A percentile compares a stretch with the other conserved stretches of the same genome.
phyloP scores from a whole-genome alignment of 2,888 invertebrate genomes.

The Chalcosyrphus nemorum region DNA sequence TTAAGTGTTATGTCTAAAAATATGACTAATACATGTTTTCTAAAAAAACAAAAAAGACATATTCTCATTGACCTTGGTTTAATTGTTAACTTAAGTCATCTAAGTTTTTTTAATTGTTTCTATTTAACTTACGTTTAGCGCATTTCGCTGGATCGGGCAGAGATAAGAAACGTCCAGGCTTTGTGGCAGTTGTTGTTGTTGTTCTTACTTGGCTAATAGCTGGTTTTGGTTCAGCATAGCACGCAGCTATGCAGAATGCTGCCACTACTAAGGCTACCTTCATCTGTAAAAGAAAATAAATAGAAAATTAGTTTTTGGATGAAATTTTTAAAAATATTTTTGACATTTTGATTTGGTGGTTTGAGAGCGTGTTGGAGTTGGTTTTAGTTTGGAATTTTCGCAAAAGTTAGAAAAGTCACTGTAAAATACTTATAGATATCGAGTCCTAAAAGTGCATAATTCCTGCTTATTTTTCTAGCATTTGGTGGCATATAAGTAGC shows the following conservation, averaged over 20 bases:
- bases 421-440: no score
- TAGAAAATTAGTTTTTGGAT: slow-evolving; percentile 13
- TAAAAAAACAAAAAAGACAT: neutral
- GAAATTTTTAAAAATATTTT: neutral
- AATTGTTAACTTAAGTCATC: neutral
- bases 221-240: slow-evolving; percentile 84
- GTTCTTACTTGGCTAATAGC: slow-evolving; percentile 85
- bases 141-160: slow-evolving; percentile 92
- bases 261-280: slow-evolving; percentile 86
- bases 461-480: no score
- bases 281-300: slow-evolving; percentile 84
- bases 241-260: slow-evolving; percentile 83
- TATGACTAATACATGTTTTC: no score
- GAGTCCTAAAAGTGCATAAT: no score
- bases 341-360: neutral
- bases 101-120: neutral
- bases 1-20: neutral
- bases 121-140: slow-evolving; percentile 88
- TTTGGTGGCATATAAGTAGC: no score
- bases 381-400: neutral
- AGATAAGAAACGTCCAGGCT: slow-evolving; percentile 92
- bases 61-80: slow-evolving; percentile 13
- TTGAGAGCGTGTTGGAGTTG: neutral
- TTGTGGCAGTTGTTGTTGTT: slow-evolving; percentile 84
- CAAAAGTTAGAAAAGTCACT: no score